Evolutionary conservation across 30 jellyfish, hydroid and myxozoan genomes (phyloP), one percentile per base, ranked within the genome.

Genomic region (Haliclystus octoradiatus): DNA sequence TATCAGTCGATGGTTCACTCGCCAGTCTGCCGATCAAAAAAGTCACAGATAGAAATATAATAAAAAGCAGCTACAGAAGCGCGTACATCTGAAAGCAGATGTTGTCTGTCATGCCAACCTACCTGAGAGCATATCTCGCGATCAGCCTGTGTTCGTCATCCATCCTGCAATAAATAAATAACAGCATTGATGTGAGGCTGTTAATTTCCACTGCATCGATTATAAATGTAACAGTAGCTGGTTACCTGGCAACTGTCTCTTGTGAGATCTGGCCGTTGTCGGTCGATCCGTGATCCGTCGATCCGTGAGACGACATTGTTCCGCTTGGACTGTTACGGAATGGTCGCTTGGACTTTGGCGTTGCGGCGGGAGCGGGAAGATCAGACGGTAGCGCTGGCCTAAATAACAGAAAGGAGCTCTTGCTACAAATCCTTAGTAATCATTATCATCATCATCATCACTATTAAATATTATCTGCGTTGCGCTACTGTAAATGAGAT

Each of bases 351-450:
- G 73, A 67, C 31, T 66, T 53, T 50, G 73, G 4, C 31, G 94
- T 65, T 26, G 84, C 52, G 28, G 27, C 76, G 1, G 96, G 94
- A 19, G 96, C 52, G 30, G 68, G 76, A 52, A 66, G 67, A 26
- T 71, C 94, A 30, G 89, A 69, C 26, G 96, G 96, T 77, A 85
- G 65, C 23, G 96, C 77, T 5, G 96, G 96, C 19, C 96, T 85
- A 52, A 27, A 50, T 34, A 49, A 3, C 0, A 27, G 63, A 49
- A 47, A 26, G 29, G n/a, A 33, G 3, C 65, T 33, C n/a, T n/a
- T n/a, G n/a, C n/a, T n/a, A n/a, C n/a, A n/a, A n/a, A n/a, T n/a
- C n/a, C n/a, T n/a, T n/a, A n/a, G n/a, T n/a, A n/a, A n/a, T n/a
- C n/a, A n/a, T n/a, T n/a, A n/a, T n/a, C n/a, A n/a, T n/a, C n/a